Base-by-base conservation (phyloP, 1,140 invertebrate genomes). In the Leptinotarsa defecta region DNA sequence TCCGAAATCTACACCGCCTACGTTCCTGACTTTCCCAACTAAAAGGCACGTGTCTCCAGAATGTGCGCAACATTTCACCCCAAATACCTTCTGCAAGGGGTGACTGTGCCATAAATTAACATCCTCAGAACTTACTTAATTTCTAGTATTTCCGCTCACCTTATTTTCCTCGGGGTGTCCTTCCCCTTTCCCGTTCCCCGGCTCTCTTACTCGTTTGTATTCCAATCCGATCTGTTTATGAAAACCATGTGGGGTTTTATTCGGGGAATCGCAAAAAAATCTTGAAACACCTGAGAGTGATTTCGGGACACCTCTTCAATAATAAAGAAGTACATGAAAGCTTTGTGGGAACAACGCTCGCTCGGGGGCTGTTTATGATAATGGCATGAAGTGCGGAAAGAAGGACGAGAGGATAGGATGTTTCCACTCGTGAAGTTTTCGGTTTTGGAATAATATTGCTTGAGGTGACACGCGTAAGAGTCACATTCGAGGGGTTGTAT, bases 91-190 rank as follows among this genome's bases (percentile, higher is more conserved):
- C n/a, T 34, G 64, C 15, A 67, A 67, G 27, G 64, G 64, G 64
- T 22, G 27, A 17, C 27, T 67, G 27, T 20, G 20, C 22, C 27
- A 67, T 67, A 67, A 67, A 67, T 67, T 67, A 67, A 19, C 64
- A 67, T 67, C 24, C 64, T 67, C 20, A n/a, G 64, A 67, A 67
- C 64, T 67, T 67, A 67, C 64, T 67, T 67, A 67, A 67, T 67
- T 67, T 67, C 64, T 67, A 22, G 64, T 67, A 67, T 67, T 67
- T 67, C 64, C 64, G 64, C 20, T 15, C 20, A 67, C 27, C 27
- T 67, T 34, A 19, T 67, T 34, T 67, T 67, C 61, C 27, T 22
- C 20, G 64, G 64, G 64, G 64, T 62, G 20, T 65, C 22, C 22
- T 4, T 34, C 17, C 13, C 24, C 20, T 34, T 67, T 67, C 15